A percentile compares a stretch with the other conserved stretches of the same genome.
These are phyloP conservation scores for Carduelis carduelis DNA, from an alignment of 2,797 vertebrate species.

Conservation along the genomic window DNA sequence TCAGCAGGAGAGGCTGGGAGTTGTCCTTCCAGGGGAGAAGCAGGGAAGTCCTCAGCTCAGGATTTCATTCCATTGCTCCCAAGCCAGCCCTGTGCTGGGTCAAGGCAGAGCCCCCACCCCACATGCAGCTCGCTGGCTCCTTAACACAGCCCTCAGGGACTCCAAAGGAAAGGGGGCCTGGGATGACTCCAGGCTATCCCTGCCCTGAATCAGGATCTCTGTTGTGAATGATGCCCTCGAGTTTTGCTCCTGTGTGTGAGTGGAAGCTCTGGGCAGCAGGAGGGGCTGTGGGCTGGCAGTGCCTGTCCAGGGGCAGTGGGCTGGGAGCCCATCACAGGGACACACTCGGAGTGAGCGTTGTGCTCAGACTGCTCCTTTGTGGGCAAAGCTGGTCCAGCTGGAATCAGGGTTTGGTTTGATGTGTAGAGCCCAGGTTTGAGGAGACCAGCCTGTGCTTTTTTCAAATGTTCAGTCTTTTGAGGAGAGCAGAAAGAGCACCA, in stretches of 20 bases:
- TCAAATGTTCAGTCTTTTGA: rapidly evolving
- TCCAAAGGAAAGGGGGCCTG: background rate
- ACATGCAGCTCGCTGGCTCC: rapidly evolving
- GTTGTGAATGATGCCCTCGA: rapidly evolving
- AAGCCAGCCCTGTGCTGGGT: rapidly evolving
- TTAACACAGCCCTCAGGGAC: rapidly evolving
- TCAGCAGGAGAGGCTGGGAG: background rate
- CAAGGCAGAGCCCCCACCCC: rapidly evolving
- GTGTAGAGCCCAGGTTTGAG: background rate
- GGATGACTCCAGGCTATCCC: background rate
- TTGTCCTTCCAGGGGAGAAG: background rate
- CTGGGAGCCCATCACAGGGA: rapidly evolving
- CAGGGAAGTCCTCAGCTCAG: background rate
- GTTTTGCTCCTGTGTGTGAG: rapidly evolving
- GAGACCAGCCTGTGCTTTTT: background rate
- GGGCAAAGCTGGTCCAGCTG: background rate
- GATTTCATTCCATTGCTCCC: background rate
- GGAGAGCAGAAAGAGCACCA: background rate
- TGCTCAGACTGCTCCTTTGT: background rate
- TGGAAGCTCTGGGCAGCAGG: background rate
- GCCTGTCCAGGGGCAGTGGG: rapidly evolving
- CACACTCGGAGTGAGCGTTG: rapidly evolving
- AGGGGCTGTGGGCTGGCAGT: background rate
- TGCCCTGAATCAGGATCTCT: background rate
- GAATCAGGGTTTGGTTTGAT: background rate